Conservation (phyloP, 2,797 vertebrate species). For the Odontamblyopus rebecca region DNA sequence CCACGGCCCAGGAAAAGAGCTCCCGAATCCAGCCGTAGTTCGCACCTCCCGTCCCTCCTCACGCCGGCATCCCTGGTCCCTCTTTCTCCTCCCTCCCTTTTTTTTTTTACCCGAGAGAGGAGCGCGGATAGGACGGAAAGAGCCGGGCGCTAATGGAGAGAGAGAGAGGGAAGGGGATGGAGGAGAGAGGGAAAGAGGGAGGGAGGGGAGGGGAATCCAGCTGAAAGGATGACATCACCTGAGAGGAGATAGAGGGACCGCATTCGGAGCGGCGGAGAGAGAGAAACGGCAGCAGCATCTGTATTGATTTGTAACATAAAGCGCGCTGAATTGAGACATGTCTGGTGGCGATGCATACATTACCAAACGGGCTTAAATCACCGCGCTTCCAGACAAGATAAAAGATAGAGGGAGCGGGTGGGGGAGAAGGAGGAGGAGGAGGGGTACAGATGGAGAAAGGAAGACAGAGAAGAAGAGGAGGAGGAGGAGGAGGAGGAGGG, state of each 20-base stretch:
- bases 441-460: not conserved
- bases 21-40: conserved; percentile 35
- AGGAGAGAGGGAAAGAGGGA: conserved; percentile 68
- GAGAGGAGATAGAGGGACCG: conserved; percentile 83
- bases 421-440: conserved; percentile 16
- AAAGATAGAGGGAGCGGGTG: conserved; percentile 15
- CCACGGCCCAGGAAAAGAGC: conserved; percentile 71
- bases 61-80: conserved; percentile 69
- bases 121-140: conserved; percentile 86
- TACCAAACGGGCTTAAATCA: conserved; percentile 56
- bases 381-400: conserved; percentile 34
- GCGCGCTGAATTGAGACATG: conserved; percentile 57
- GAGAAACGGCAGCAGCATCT: conserved; percentile 67
- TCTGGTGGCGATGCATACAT: conserved; percentile 43
- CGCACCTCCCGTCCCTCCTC: conserved; percentile 1
- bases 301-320: conserved; percentile 81
- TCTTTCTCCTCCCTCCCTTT: conserved; percentile 47
- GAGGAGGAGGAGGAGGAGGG: not conserved
- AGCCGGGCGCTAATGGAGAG: conserved; percentile 88
- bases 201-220: conserved; percentile 86
- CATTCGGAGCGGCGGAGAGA: conserved; percentile 88
- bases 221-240: conserved; percentile 99
- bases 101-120: conserved; percentile 65
- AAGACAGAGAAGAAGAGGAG: not conserved
- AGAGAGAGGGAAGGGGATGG: conserved; percentile 65